phyloP scores from a whole-genome alignment of 2,888 invertebrate genomes.

The Napeogenes inachia region DNA sequence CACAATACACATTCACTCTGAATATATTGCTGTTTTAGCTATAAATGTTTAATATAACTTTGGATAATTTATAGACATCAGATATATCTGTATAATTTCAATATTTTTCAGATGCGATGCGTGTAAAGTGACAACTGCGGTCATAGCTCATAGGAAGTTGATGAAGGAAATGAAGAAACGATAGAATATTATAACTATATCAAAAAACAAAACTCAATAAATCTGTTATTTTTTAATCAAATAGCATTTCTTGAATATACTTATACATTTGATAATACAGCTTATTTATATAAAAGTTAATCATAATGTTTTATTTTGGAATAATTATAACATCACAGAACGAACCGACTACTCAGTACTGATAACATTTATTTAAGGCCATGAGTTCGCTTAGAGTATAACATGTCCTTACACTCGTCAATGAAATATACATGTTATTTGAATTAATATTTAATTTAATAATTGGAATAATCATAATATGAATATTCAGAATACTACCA shows the following conservation, averaged over 20 bases:
- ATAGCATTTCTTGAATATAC: constrained; percentile 2
- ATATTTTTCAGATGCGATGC: constrained; percentile 24
- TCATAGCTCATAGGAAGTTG: constrained; percentile 26
- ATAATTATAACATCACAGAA: constrained; percentile 9
- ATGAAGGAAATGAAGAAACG: constrained; percentile 19
- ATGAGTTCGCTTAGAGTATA: neutral
- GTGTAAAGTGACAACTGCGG: constrained; percentile 25
- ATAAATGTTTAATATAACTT: no score
- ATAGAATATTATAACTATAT: constrained; percentile 37
- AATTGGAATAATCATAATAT: no score
- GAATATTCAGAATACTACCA: no score
- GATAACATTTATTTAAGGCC: neutral
- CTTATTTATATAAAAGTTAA: constrained; percentile 1
- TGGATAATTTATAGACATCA: neutral
- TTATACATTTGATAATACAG: constrained; percentile 4
- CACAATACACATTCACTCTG: no score
- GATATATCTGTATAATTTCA: constrained; percentile 3
- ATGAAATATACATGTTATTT: no score
- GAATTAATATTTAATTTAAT: no score
- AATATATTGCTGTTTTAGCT: no score
- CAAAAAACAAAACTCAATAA: constrained; percentile 35
- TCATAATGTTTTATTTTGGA: constrained; percentile 7
- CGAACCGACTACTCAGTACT: neutral
- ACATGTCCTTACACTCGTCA: neutral
- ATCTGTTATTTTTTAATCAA: neutral